Base-by-base conservation (phyloP, 2,113 vertebrate species). In the Vidua chalybeata region DNA sequence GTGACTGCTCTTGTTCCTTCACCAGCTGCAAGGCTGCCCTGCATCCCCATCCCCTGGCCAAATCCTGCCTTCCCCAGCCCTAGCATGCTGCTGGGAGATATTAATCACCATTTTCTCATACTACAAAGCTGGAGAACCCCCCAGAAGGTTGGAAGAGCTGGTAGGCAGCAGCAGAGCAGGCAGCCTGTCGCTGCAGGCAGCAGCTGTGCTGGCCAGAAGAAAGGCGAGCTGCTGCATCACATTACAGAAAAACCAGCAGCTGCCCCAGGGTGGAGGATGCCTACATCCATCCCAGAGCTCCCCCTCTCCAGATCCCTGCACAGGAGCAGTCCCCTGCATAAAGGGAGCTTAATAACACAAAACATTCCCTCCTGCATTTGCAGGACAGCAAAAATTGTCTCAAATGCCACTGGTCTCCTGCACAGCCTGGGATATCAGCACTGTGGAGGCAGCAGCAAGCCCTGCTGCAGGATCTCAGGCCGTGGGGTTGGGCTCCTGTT, bases 161-260 rank as follows among this genome's bases (percentile, higher is more conserved):
- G 6, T 3, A 11, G 37, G 43, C 49, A 90, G 79, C 73, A 68
- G 11, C 30, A 72, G 67, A 59, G 72, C 37, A 82, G 49, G 81
- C 78, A 83, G 63, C 28, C 28, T 64, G 72, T 73, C 3, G 0
- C 39, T 16, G 37, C 28, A 10, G 78, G 83, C 79, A 89, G 87
- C 95, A 96, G 90, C 87, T 96, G 94, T 56, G 80, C 27, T 0
- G 8, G 33, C 2, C 9, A 28, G 54, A 41, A 89, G 87, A 94
- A 89, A 94, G 89, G 14, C 13, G 54, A 96, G 88, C 85, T 82
- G 58, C 71, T 92, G 85, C 74, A 87, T 86, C 82, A 27, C 39
- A 4, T 94, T 96, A 94, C 67, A 39, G 90, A 79, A 75, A 79
- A 74, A 49, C 0, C 33, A 21, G 63, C 92, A 92, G 81, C 93